These are phyloP conservation scores for Chloroclystis v-ata DNA, from an alignment of 2,888 invertebrate species.

Conservation along the genomic window DNA sequence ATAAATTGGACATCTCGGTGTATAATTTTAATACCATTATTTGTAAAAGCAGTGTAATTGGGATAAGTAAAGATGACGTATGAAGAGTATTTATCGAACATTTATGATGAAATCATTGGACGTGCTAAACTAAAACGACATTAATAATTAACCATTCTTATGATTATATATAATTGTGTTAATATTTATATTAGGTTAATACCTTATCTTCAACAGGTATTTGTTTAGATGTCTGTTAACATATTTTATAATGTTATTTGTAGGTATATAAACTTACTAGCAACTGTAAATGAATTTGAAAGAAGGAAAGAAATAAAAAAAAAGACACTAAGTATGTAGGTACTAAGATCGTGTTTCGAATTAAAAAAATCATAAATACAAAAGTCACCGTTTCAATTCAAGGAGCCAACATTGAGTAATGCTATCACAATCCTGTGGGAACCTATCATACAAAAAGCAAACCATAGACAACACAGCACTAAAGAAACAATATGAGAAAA, in stretches of 20 bases:
- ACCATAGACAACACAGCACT: constrained; percentile 25
- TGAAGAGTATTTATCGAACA: constrained; percentile 16
- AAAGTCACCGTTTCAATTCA: constrained; percentile 8
- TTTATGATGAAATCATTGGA: constrained; percentile 13
- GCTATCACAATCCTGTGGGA: constrained; percentile 26
- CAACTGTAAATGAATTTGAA: too few relatives aligned
- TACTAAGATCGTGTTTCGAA: background rate
- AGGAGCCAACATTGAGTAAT: constrained; percentile 14
- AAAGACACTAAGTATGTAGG: too few relatives aligned
- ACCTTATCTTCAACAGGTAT: too few relatives aligned
- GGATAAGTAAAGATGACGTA: constrained; percentile 33
- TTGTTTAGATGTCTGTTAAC: too few relatives aligned
- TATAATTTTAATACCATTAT: constrained; percentile 62
- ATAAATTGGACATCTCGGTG: constrained; percentile 66
- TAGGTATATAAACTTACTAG: too few relatives aligned
- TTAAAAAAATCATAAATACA: constrained; percentile 1
- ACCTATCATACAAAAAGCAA: constrained; percentile 26
- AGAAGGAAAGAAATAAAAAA: too few relatives aligned
- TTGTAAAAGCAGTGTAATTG: constrained; percentile 60
- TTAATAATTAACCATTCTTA: too few relatives aligned
- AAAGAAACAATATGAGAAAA: constrained; percentile 54
- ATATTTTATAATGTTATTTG: too few relatives aligned
- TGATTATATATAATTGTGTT: too few relatives aligned
- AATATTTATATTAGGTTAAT: too few relatives aligned
- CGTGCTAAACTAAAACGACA: background rate